Evolutionary conservation across 2,888 invertebrate genomes (phyloP), one percentile per base, ranked within the genome.

Genomic region (Leucoma salicis): DNA sequence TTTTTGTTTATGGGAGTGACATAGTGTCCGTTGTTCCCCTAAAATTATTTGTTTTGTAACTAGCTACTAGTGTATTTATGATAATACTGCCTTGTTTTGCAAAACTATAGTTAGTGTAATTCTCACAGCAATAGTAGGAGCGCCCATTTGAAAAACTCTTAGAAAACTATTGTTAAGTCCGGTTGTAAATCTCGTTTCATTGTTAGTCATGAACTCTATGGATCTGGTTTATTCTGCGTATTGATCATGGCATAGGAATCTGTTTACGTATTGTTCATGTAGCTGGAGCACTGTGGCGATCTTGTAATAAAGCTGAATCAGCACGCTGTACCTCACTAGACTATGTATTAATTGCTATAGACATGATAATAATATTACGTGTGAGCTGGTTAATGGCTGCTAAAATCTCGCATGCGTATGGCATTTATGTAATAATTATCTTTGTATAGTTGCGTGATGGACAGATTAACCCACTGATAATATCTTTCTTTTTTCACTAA

Each of bases 311-410:
- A 74, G 71, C 76, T 69, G 68, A 69, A 66, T 70, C 81, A 78
- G 74, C 73, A 78, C 80, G 82, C 81, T 80, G 82, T 86, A 83
- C 79, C 78, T 87, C 82, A 84, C 72, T 54, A 69, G 71, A 68
- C 78, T 78, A 77, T 78, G 77, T 78, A 76, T 82, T 85, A 84
- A 87, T 86, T 84, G 82, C 78, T 68, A 70, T 69, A 75, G 74
- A 69, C 78, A 73, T 80, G n/a, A n/a, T n/a, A n/a, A n/a, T n/a
- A n/a, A 71, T 78, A 78, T 78, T 77, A 76, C 69, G 73, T 71
- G 73, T 71, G 67, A 66, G 70, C 74, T 74, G 77, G 72, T 74
- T 76, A 75, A 76, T 78, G 72, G 70, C 66, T 60, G 69, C 71
- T 78, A 74, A 81, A 80, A 74, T 80, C 81, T 78, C 66, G 72